A percentile compares a stretch with the other conserved stretches of the same genome.
Conservation (phyloP, 2,797 vertebrate species). For the Cirrhinus mrigala region DNA sequence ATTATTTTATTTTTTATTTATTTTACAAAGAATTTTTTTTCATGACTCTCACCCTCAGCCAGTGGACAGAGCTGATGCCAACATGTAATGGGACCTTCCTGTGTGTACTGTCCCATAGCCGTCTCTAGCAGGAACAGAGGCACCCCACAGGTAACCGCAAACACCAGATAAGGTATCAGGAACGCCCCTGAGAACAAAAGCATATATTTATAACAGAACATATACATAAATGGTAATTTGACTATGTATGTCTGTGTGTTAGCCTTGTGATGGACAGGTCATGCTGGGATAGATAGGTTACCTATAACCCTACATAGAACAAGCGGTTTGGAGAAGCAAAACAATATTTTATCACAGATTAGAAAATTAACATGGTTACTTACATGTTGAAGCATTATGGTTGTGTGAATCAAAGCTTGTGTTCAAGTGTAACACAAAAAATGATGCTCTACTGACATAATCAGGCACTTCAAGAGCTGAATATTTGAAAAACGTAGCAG, state of each 20-base stretch:
- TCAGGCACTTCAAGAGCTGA: not conserved
- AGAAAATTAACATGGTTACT: too few species aligned
- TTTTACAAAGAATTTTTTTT: not conserved
- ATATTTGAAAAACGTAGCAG: not conserved
- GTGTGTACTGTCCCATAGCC: conserved; percentile 75
- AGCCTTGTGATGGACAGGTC: not conserved
- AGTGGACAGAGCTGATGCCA: conserved; percentile 78
- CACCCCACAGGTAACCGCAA: conserved; percentile 74
- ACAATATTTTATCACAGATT: not conserved
- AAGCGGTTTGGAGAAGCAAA: not conserved
- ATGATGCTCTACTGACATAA: not conserved
- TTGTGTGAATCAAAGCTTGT: not conserved
- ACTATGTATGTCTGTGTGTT: not conserved
- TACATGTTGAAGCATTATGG: not conserved
- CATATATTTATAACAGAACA: too few species aligned
- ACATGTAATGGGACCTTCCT: conserved; percentile 73
- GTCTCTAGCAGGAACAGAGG: conserved; percentile 78
- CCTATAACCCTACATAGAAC: not conserved
- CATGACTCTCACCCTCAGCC: conserved; percentile 69
- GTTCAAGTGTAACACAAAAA: not conserved
- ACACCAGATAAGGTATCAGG: conserved; percentile 78
- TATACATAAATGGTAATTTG: not conserved
- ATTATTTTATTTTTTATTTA: too few species aligned
- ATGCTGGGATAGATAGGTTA: not conserved
- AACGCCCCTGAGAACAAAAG: conserved; percentile 71